phyloP scores from a whole-genome alignment of 2,113 vertebrate species.

The Alosa alosa region DNA sequence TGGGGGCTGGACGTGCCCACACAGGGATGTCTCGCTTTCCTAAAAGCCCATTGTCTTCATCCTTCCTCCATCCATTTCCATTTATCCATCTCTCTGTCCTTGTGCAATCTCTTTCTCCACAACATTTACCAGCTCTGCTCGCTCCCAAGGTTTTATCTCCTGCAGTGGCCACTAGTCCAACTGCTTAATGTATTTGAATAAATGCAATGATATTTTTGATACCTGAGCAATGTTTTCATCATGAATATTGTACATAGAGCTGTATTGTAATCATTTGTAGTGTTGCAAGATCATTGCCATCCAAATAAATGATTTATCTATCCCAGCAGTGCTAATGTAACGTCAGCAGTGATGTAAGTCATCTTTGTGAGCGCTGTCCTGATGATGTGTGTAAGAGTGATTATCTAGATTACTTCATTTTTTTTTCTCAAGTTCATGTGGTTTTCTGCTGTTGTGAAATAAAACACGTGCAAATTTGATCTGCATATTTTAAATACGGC shows the following conservation, averaged over 20 bases:
- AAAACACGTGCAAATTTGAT: background rate
- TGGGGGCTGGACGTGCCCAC: background rate
- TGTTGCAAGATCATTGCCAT: background rate
- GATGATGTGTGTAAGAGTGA: background rate
- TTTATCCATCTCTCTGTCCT: background rate
- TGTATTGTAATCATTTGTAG: background rate
- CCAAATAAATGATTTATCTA: background rate
- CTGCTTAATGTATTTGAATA: background rate
- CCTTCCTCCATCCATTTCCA: background rate
- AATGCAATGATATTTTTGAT: constrained; percentile 12
- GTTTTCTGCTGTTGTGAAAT: constrained; percentile 2
- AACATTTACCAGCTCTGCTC: background rate
- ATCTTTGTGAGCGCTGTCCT: background rate
- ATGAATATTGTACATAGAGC: constrained; percentile 8
- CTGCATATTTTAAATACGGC: background rate
- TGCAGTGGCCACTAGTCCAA: background rate
- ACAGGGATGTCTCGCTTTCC: background rate
- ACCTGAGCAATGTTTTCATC: background rate
- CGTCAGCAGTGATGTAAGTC: background rate
- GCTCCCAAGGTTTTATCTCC: background rate
- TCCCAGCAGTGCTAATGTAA: background rate
- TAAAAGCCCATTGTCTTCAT: background rate
- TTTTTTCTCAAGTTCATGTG: background rate
- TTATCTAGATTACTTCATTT: background rate
- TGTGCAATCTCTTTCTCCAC: background rate